phyloP scores from a whole-genome alignment of 2,113 vertebrate genomes.

The Epinephelus moara region DNA sequence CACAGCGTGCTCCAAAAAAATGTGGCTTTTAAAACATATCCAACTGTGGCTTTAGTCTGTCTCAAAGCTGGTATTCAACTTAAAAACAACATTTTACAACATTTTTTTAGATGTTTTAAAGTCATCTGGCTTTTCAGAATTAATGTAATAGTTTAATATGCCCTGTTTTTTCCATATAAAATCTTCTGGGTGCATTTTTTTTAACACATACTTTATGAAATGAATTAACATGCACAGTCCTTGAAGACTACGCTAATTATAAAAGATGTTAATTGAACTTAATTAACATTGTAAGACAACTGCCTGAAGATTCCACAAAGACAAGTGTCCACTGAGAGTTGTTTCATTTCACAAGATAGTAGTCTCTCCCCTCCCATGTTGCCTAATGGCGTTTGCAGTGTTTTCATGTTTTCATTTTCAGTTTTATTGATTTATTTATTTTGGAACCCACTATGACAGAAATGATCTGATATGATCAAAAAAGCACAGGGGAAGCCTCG shows the following conservation, averaged over 20 bases:
- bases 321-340: slow-evolving; percentile 22
- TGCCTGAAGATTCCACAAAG: slow-evolving; percentile 22
- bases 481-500: slow-evolving; percentile 14
- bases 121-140: not conserved
- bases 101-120: not conserved
- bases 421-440: slow-evolving; percentile 62
- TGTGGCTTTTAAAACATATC: not conserved
- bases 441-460: slow-evolving; percentile 50
- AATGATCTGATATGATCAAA: slow-evolving; percentile 62
- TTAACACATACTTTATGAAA: not conserved
- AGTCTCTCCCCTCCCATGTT: slow-evolving; percentile 20
- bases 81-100: not conserved
- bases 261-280: not conserved
- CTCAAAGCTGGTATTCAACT: not conserved
- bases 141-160: not conserved
- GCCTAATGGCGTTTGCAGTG: slow-evolving; percentile 10
- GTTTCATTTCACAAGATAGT: slow-evolving; percentile 23
- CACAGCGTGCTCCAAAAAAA: no score
- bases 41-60: not conserved
- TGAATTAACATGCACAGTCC: not conserved
- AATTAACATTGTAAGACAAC: not conserved
- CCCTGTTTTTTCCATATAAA: not conserved
- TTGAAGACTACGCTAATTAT: not conserved
- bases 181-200: not conserved
- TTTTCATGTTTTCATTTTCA: slow-evolving; percentile 54